phyloP scores from a whole-genome alignment of 2,113 vertebrate genomes.

The Pholis gunnellus region DNA sequence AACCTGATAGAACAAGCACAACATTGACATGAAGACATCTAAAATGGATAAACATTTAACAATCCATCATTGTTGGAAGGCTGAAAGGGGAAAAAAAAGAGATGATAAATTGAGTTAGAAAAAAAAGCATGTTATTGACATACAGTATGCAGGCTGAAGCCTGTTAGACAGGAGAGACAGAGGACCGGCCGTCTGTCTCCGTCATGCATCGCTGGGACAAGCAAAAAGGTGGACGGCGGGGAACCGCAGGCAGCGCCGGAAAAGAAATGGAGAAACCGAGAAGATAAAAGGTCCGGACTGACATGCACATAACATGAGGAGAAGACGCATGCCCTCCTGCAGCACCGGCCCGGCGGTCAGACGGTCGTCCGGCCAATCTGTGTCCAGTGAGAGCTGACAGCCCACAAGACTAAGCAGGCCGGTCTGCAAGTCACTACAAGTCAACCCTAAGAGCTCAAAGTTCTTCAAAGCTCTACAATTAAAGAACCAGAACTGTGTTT shows the following conservation, averaged over 20 bases:
- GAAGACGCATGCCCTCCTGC: constrained; percentile 68
- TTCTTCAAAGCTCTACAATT: constrained; percentile 3
- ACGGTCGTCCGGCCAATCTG: constrained; percentile 38
- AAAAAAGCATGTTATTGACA: constrained; percentile 50
- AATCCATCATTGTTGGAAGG: constrained; percentile 48
- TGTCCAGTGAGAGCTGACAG: constrained; percentile 48
- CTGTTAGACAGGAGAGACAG: constrained; percentile 53
- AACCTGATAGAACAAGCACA: not conserved
- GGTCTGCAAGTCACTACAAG: constrained; percentile 20
- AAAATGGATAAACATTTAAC: constrained; percentile 24
- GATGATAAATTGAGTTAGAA: constrained; percentile 46
- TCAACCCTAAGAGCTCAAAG: constrained; percentile 16
- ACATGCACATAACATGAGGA: constrained; percentile 78
- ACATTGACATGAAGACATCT: not conserved
- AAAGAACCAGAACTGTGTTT: not conserved
- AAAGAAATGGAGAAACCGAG: constrained; percentile 38
- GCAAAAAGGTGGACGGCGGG: constrained; percentile 53
- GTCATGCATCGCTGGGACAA: constrained; percentile 76
- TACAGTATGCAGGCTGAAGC: constrained; percentile 46
- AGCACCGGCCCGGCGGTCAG: constrained; percentile 33
- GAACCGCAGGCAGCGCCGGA: constrained; percentile 52
- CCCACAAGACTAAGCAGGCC: constrained; percentile 3
- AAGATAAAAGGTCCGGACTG: constrained; percentile 50
- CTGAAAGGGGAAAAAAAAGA: constrained; percentile 66
- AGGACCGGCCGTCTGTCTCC: constrained; percentile 47